phyloP scores from a whole-genome alignment of 1,140 invertebrate species.

The Maniola jurtina region DNA sequence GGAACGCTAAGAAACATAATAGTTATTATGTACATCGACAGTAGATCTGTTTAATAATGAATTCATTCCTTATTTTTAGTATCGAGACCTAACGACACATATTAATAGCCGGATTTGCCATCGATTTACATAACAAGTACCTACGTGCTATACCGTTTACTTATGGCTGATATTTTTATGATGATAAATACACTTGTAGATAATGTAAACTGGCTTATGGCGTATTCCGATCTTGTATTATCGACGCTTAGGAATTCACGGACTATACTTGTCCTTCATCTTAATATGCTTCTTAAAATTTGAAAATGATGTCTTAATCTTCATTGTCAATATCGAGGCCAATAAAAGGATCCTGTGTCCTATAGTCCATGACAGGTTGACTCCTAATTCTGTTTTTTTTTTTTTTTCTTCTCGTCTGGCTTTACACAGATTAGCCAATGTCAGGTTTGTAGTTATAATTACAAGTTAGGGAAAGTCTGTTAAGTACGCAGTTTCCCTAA shows the following conservation, averaged over 20 bases:
- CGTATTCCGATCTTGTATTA: neutral
- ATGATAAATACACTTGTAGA: neutral
- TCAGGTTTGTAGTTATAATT: too few species aligned
- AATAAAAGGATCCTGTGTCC: too few species aligned
- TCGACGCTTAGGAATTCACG: neutral
- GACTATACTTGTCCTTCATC: neutral
- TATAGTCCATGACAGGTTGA: too few species aligned
- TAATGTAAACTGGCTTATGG: neutral
- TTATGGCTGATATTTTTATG: neutral
- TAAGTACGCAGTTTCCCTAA: too few species aligned
- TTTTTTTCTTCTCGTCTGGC: too few species aligned
- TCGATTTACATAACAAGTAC: slow-evolving; percentile 1
- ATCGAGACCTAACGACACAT: neutral
- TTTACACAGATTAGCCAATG: too few species aligned
- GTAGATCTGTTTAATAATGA: neutral
- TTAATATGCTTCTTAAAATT: neutral
- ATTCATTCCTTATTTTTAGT: slow-evolving; percentile 4
- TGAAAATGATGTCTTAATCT: too few species aligned
- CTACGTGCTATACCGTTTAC: neutral
- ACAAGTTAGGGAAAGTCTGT: too few species aligned
- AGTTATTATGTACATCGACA: neutral
- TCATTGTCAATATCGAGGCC: too few species aligned
- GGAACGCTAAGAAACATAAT: too few species aligned
- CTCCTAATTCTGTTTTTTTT: too few species aligned
- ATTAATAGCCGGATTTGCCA: slow-evolving; percentile 5